Conservation (phyloP, 2,888 invertebrate genomes). For the Coleophora flavipennella region DNA sequence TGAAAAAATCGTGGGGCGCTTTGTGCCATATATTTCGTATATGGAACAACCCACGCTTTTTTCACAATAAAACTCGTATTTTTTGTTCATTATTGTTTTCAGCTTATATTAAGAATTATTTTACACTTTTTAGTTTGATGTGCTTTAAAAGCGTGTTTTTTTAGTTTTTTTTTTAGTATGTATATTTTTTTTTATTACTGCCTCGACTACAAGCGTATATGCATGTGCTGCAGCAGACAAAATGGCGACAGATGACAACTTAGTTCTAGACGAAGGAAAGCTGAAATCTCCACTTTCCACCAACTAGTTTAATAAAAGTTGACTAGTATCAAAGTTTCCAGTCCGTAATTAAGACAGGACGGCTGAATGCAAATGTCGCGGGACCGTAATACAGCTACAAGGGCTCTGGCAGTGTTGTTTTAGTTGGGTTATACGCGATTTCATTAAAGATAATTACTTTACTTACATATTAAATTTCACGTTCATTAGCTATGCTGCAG, state of each 20-base stretch:
- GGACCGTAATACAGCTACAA: slow-evolving; percentile 6
- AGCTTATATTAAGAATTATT: no score
- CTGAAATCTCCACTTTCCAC: slow-evolving; percentile 1
- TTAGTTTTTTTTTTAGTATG: no score
- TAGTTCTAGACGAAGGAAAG: neutral
- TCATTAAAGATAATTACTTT: slow-evolving; percentile 1
- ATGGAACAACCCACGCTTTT: no score
- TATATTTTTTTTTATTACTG: no score
- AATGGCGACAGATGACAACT: neutral
- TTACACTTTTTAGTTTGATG: no score
- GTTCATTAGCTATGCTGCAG: neutral
- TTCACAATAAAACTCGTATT: no score
- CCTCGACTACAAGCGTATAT: no score
- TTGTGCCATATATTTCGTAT: no score
- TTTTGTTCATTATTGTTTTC: no score
- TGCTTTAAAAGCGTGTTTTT: no score
- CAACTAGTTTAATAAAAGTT: slow-evolving; percentile 18
- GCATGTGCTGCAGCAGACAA: no score
- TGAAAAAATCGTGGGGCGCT: no score
- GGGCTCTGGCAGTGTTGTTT: slow-evolving; percentile 1
- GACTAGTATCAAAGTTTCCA: slow-evolving; percentile 24
- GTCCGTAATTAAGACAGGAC: slow-evolving; percentile 37
- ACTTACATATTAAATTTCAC: neutral
- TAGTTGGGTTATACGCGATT: slow-evolving; percentile 7
- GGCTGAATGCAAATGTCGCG: slow-evolving; percentile 35